Base-by-base conservation (phyloP, 2,113 vertebrate species). In the Hipposideros armiger region DNA sequence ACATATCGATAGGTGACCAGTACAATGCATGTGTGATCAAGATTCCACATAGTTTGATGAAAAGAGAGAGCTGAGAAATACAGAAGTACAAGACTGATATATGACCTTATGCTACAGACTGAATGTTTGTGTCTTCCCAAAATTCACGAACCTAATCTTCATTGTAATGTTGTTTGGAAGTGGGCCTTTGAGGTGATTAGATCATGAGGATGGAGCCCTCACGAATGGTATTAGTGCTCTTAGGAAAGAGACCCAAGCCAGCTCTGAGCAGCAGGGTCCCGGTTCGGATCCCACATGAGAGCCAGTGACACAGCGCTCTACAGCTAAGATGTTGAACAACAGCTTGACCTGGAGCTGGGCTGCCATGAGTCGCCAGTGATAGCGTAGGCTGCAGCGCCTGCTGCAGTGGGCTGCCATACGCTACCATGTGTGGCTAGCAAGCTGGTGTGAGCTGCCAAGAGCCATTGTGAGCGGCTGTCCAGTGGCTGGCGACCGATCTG, bases 51-150 rank as follows among this genome's bases (percentile, higher is more conserved):
- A 10, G 7, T 47, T 52, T 91, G 24, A 74, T 78, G 15, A 80
- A 14, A 77, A 66, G 62, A 92, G 32, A 90, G 36, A 70, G 91
- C 8, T 78, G n/a, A 96, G 40, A 72, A 90, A 83, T 50, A 91
- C 10, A 94, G 7, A 76, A 11, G 3, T 19, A 89, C 28, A 76
- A 58, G 42, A 52, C 30, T 87, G 8, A 24, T 30, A 91, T 5
- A 42, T 45, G 42, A 67, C 47, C 42, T 92, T 45, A 52, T 20
- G 30, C 4, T 87, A 28, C 15, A 85, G 52, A 72, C 10, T n/a
- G 30, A 58, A 76, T 74, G 19, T 15, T 22, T 45, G 15, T 30
- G 3, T 32, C 50, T 26, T 62, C 47, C 16, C 30, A 40, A 74
- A 83, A 60, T 60, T 42, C n/a, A 50, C 69, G 77, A 78, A 85